phyloP scores from a whole-genome alignment of 2,888 invertebrate genomes.

The Laspeyria flexula region DNA sequence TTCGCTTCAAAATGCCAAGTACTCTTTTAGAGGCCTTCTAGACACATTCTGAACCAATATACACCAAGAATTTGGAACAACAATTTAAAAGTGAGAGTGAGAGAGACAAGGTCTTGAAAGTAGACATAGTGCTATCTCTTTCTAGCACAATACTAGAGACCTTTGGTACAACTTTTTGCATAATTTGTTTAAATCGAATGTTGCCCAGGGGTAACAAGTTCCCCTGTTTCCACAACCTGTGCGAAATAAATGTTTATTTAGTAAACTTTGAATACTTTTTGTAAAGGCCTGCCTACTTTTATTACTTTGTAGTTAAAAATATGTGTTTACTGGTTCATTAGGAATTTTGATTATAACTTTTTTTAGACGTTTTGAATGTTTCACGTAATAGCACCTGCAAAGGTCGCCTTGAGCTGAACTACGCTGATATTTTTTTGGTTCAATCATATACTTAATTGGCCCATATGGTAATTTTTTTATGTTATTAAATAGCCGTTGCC shows the following conservation, averaged over 20 bases:
- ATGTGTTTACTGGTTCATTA: conserved; percentile 7
- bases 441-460: too few species aligned
- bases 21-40: not conserved
- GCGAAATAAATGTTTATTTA: conserved; percentile 49
- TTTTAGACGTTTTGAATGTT: too few species aligned
- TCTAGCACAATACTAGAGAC: conserved; percentile 2
- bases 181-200: conserved; percentile 53
- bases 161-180: conserved; percentile 42
- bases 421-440: too few species aligned
- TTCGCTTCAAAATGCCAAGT: conserved; percentile 2
- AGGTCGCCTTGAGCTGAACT: too few species aligned
- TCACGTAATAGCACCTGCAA: too few species aligned
- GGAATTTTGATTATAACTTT: not conserved
- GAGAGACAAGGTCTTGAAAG: not conserved
- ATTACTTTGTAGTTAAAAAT: conserved; percentile 23
- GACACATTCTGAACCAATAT: not conserved
- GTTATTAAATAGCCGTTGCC: too few species aligned
- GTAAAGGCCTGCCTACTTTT: conserved; percentile 3
- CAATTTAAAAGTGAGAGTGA: not conserved
- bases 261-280: conserved; percentile 34
- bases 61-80: not conserved
- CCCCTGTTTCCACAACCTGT: conserved; percentile 38
- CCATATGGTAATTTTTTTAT: too few species aligned
- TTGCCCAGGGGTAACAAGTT: conserved; percentile 44
- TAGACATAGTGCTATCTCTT: not conserved